phyloP scores from a whole-genome alignment of 2,113 vertebrate species.

The Himantopus leucocephalus region DNA sequence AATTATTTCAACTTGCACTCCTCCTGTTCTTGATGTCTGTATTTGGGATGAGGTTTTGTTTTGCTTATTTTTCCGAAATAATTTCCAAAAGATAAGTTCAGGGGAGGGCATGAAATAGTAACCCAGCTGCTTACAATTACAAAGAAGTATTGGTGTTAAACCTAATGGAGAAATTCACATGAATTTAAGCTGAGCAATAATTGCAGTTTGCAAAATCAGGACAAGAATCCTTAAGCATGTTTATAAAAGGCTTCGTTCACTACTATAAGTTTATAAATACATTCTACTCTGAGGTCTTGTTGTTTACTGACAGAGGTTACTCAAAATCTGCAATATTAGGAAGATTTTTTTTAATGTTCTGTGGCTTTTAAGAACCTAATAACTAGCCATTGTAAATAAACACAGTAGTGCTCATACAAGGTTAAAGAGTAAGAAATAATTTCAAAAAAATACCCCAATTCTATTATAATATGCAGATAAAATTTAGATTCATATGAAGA shows the following conservation, averaged over 20 bases:
- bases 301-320: not conserved
- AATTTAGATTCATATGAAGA: not conserved
- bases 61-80: not conserved
- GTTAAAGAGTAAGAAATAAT: not conserved
- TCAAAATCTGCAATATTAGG: not conserved
- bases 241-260: not conserved
- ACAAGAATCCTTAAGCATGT: not conserved
- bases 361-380: not conserved
- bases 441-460: not conserved
- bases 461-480: not conserved
- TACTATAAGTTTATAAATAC: not conserved
- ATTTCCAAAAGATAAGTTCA: slow-evolving; percentile 1
- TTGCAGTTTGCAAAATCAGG: not conserved
- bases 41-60: not conserved
- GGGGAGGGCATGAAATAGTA: not conserved
- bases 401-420: not conserved
- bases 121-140: not conserved
- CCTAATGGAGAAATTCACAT: rapidly evolving
- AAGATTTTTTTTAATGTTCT: not conserved
- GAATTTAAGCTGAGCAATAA: not conserved
- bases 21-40: not conserved
- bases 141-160: not conserved
- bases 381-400: not conserved
- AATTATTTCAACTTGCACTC: slow-evolving; percentile 22
- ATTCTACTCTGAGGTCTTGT: not conserved